Percentiles rank a stretch among this genome's conserved stretches.
phyloP scores from a whole-genome alignment of 2,113 vertebrate species.

The Crypturellus undulatus region DNA sequence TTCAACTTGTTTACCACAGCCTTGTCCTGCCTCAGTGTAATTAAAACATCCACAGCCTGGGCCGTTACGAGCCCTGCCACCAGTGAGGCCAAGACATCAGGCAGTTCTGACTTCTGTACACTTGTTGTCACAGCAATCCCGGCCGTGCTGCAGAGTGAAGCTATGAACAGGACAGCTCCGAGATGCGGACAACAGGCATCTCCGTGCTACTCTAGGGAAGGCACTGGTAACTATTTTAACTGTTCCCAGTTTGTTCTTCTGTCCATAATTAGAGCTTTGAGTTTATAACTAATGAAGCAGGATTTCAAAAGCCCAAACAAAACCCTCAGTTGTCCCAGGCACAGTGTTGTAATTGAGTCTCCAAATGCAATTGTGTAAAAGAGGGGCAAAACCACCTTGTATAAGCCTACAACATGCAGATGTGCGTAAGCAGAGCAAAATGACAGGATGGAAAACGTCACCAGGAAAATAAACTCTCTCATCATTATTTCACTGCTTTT shows the following conservation, averaged over 20 bases:
- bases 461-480: conserved; percentile 55
- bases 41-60: background rate
- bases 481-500: conserved; percentile 51
- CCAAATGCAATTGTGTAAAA: conserved; percentile 29
- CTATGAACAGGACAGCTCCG: conserved; percentile 36
- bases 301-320: conserved; percentile 47
- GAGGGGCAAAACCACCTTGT: background rate
- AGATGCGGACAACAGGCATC: conserved; percentile 46
- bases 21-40: background rate
- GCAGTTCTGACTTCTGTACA: background rate
- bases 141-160: rapidly evolving
- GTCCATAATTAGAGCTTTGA: conserved; percentile 52
- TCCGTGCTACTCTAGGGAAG: conserved; percentile 23
- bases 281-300: conserved; percentile 54
- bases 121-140: conserved; percentile 1
- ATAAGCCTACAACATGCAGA: background rate
- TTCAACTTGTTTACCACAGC: background rate
- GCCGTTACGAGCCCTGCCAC: background rate
- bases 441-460: conserved; percentile 63
- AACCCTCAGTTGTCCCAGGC: background rate
- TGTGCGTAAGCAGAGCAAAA: conserved; percentile 32
- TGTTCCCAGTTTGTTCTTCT: conserved; percentile 39
- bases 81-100: background rate
- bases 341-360: background rate
- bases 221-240: conserved; percentile 61